Base-by-base conservation (phyloP, 2,888 invertebrate species). In the Neelides folsomi region DNA sequence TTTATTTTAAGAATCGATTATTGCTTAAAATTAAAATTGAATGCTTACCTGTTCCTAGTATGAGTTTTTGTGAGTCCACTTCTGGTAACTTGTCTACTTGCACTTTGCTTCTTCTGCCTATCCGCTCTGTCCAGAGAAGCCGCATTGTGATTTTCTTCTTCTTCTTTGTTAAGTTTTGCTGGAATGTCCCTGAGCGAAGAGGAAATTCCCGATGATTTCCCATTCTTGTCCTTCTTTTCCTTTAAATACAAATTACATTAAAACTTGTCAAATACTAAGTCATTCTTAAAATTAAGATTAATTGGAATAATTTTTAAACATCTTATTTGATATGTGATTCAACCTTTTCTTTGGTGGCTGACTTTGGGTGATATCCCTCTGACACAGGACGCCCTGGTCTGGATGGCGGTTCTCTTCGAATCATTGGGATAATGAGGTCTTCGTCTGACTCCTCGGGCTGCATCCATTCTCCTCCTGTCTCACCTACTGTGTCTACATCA, bases 401-500 rank as follows among this genome's bases (percentile, higher is more conserved):
- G 27, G 27, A 27, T 27, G 27, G 27, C 27, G 27, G 27, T 27
- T 27, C 27, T 27, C 27, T 27, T 27, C 27, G 3, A 7, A 27
- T 27, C 27, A 27, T 27, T 3, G 27, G 27, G 27, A 27, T 27
- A 7, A 27, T 27, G 27, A 27, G 27, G 13, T 54, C 12, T 43
- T 46, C 34, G n/a, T 39, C 47, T 73, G 70, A 62, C 72, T 75
- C 39, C 68, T 68, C 15, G 65, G 57, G 38, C 5, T 64, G 57
- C 5, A 44, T 53, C 10, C 55, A 43, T 1, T 65, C 37, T 36
- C 47, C 66, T 43, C 67, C 67, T 18, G 65, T 58, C 20, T 70
- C 70, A 19, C 66, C 63, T 2, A 69, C 65, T 36, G 69, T 68
- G 49, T 69, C 69, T 5, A 68, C 68, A 59, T 70, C 69, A 5